Base-by-base conservation (phyloP, 2,797 vertebrate species). In the Chloroceryle amazona region DNA sequence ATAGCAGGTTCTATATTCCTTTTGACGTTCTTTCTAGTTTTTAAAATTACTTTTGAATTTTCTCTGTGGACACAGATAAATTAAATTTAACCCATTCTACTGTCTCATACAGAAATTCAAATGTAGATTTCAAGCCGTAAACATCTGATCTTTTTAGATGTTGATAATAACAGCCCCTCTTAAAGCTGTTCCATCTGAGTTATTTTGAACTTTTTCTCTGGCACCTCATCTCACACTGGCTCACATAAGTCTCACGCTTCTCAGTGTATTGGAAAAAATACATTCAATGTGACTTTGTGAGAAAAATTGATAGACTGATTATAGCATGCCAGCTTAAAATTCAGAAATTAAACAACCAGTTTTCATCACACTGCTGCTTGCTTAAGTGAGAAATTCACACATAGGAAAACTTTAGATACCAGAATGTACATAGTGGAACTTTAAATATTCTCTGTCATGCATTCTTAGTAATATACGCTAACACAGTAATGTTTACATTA, bases 301-400 rank as follows among this genome's bases (percentile, higher is more conserved):
- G 68, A 94, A 78, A 81, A 76, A 88, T 66, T 81, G 79, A 89
- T 90, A 74, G 91, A 88, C 75, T 84, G 70, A 86, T 91, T 94
- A 86, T 44, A 87, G 70, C 65, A 37, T 81, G 82, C 58, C 91
- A 89, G 60, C 89, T 91, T 35, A 33, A 92, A 62, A 81, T 76
- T 86, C 74, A 47, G 80, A 55, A 91, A 81, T 46, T 75, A 83
- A 76, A 57, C 82, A 68, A 70, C 60, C 71, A 61, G 65, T 81
- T 91, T 90, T 91, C 66, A 55, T 76, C 73, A 44, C n/a, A 19
- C 65, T 22, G 42, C 60, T 2, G 1, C 54, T 86, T 88, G 72
- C 87, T 88, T 61, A 79, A 87, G 61, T 61, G 28, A 91, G 44
- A 68, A 51, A 73, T 92, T 92, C 91, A 91, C 68, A 95, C 54